Evolutionary conservation across 2,113 vertebrate genomes (phyloP).

Genomic region (Sceloporus tristichus): DNA sequence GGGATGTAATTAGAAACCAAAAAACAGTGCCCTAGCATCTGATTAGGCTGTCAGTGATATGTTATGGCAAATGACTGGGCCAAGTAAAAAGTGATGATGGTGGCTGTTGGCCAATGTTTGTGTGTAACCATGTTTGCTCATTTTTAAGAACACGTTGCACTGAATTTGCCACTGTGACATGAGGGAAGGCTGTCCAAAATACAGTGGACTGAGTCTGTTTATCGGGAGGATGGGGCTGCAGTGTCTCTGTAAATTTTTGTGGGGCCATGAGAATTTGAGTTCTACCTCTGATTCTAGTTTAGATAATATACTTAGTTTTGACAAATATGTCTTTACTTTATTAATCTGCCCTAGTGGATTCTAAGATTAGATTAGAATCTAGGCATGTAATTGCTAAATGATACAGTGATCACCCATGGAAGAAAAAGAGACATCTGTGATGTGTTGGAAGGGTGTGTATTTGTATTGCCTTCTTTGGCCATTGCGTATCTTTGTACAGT

Average conservation of each 20-base stretch:
- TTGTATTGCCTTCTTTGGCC: neutral
- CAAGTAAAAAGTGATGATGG: slow-evolving; percentile 6
- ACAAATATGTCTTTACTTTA: neutral
- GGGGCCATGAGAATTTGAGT: neutral
- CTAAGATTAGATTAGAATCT: neutral
- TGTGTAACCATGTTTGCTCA: neutral
- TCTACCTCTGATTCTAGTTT: neutral
- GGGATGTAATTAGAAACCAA: slow-evolving; percentile 35
- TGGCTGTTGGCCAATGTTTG: neutral
- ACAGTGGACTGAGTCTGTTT: neutral
- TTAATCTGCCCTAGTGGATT: neutral
- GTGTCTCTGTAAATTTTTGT: neutral
- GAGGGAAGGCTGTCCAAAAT: neutral
- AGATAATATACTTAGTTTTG: neutral
- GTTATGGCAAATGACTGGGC: slow-evolving; percentile 21
- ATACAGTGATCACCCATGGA: neutral
- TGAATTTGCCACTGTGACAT: neutral
- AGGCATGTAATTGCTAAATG: neutral
- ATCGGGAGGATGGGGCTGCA: neutral
- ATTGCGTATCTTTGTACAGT: neutral
- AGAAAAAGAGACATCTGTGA: neutral
- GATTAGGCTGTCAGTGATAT: slow-evolving; percentile 29
- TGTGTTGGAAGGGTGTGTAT: neutral
- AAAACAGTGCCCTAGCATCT: slow-evolving; percentile 32
- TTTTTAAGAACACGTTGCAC: neutral